Base-by-base conservation (phyloP, 2,113 vertebrate genomes). In the Tupaia tana region DNA sequence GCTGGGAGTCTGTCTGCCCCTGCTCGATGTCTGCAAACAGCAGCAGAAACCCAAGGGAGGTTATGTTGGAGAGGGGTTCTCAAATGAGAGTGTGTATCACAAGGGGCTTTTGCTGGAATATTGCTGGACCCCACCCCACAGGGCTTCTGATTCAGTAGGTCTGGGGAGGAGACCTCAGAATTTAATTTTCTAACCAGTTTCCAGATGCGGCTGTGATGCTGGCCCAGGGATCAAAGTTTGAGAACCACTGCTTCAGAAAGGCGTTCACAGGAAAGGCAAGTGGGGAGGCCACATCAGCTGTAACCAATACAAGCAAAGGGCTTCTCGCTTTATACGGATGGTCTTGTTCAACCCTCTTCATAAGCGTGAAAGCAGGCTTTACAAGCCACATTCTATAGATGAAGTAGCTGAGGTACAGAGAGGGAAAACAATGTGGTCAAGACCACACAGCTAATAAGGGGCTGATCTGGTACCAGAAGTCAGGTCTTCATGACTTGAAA, bases 41-140 rank as follows among this genome's bases (percentile, higher is more conserved):
- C 16, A 86, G 29, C 25, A 64, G 56, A 73, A 4, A 7, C 24
- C 87, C 18, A 63, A 61, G n/a, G 6, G 34, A 58, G 10, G 31
- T 22, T n/a, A 77, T 69, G 63, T 79, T 56, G 58, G 12, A 90
- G 4, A 54, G 22, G 29, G 31, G 56, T 69, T 93, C 52, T 93
- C 64, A 64, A 79, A 81, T 2, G 7, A 15, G 29, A 80, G 24
- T 15, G 7, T 64, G 16, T 18, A 27, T 27, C 16, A 89, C 9
- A 71, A 59, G 63, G 20, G 24, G 31, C 14, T 66, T 83, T 31
- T 54, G 24, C 91, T 63, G 52, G 27, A 56, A 52, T 56, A 43
- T 24, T 14, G 9, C 27, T 4, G 0, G 1, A 56, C 8, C 10
- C 14, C 0, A 31, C 14, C 9, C 43, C 12, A 43, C 31, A 71